A percentile compares a stretch with the other conserved stretches of the same genome.
phyloP scores from a whole-genome alignment of 2,113 vertebrate species.

The Gymnocephalus cernua region DNA sequence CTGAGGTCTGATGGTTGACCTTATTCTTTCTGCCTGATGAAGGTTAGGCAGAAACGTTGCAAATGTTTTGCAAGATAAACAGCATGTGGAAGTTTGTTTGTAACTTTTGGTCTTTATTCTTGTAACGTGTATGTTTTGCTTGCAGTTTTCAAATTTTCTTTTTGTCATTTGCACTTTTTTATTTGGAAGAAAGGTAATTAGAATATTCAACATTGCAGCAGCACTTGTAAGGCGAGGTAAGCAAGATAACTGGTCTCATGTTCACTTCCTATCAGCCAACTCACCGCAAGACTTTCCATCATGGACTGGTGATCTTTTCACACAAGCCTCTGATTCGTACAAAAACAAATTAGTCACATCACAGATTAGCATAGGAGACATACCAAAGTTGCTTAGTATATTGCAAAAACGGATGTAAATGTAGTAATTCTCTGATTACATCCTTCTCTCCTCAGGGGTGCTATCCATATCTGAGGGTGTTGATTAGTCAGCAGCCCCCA shows the following conservation, averaged over 20 bases:
- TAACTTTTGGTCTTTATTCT: background rate
- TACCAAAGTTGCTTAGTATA: slow-evolving; percentile 18
- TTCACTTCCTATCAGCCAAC: background rate
- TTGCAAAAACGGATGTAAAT: slow-evolving; percentile 14
- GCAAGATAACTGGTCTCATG: background rate
- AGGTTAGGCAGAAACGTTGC: too few species aligned
- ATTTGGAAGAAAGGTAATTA: background rate
- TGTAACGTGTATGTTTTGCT: background rate
- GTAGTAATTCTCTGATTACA: slow-evolving; percentile 55
- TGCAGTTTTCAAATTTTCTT: fast-evolving
- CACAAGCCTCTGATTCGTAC: background rate
- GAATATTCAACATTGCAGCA: background rate
- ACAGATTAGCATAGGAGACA: slow-evolving; percentile 26
- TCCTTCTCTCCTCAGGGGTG: slow-evolving; percentile 58
- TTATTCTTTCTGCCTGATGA: too few species aligned
- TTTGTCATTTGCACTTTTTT: background rate
- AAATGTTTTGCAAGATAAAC: too few species aligned
- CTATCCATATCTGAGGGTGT: slow-evolving; percentile 59
- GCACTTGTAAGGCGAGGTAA: background rate
- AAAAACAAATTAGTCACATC: slow-evolving; percentile 8
- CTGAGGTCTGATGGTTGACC: background rate
- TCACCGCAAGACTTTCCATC: background rate
- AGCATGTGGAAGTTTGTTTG: too few species aligned
- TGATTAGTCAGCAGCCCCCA: slow-evolving; percentile 62
- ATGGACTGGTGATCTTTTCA: slow-evolving; percentile 8